A percentile compares a stretch with the other conserved stretches of the same genome.
These are phyloP conservation scores for Agrotis ipsilon DNA, from an alignment of 2,888 invertebrate genomes.

Conservation along the genomic window DNA sequence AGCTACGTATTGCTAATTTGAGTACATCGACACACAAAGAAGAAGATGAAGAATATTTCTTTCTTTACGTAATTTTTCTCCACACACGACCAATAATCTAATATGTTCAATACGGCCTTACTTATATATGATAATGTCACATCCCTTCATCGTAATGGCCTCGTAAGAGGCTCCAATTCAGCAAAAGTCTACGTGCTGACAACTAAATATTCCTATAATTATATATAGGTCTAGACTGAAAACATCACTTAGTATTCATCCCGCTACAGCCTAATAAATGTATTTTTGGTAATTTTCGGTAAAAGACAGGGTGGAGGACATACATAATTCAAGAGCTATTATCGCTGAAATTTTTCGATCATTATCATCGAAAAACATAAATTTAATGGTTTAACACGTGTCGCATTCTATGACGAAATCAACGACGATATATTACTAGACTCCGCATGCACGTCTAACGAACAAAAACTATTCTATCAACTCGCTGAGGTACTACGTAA, in stretches of 20 bases:
- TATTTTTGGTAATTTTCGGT: neutral
- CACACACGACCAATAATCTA: neutral
- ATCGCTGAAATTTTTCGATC: neutral
- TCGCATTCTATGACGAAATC: too few species aligned
- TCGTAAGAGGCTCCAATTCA: neutral
- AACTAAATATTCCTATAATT: conserved; percentile 34
- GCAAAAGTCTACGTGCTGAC: conserved; percentile 25
- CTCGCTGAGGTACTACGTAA: too few species aligned
- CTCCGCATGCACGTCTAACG: too few species aligned
- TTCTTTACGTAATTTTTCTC: neutral
- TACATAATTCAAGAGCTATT: neutral
- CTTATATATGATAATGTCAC: neutral
- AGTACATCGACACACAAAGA: too few species aligned
- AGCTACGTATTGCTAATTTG: too few species aligned
- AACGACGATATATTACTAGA: too few species aligned
- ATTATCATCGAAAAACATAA: neutral
- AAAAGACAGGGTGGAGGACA: neutral
- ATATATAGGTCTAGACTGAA: conserved; percentile 24
- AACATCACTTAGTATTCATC: conserved; percentile 14
- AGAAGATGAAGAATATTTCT: neutral
- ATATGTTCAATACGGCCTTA: neutral
- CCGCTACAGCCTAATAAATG: neutral
- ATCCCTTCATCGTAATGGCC: neutral
- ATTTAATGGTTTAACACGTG: too few species aligned
- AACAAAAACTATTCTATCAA: too few species aligned